phyloP scores from a whole-genome alignment of 2,113 vertebrate genomes.

The Laticauda colubrina region DNA sequence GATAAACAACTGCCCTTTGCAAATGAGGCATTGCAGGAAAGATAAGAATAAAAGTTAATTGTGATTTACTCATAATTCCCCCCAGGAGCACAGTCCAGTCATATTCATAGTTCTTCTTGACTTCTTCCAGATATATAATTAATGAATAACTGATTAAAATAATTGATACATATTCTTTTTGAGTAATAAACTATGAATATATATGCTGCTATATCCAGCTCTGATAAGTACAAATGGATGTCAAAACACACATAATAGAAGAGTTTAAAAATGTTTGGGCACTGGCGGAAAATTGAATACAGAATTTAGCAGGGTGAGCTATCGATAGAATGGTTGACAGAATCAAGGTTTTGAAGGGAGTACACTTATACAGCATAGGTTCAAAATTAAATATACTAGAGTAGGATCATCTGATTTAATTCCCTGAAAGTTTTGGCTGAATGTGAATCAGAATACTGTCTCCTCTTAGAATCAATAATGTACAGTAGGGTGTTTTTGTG shows the following conservation, averaged over 20 bases:
- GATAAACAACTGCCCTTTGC: conserved; percentile 5
- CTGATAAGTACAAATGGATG: neutral
- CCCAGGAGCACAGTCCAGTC: neutral
- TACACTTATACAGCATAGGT: neutral
- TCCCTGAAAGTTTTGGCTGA: neutral
- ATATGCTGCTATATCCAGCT: neutral
- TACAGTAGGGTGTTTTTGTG: neutral
- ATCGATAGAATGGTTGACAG: neutral
- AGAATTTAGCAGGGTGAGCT: neutral
- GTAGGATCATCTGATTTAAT: neutral
- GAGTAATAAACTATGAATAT: neutral
- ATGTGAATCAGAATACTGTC: neutral
- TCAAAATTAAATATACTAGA: neutral
- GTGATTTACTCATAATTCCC: neutral
- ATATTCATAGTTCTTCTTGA: neutral
- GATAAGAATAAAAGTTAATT: neutral
- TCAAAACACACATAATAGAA: neutral
- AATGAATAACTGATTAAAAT: neutral
- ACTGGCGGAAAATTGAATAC: neutral
- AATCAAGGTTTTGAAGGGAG: neutral
- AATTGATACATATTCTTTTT: neutral
- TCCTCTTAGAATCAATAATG: neutral
- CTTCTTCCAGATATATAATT: neutral
- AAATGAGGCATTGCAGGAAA: neutral
- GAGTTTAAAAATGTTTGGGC: neutral